Evolutionary conservation across 1,140 invertebrate species (phyloP), one percentile per base, ranked within the genome.

Genomic region (Ceratosolen solmsi): DNA sequence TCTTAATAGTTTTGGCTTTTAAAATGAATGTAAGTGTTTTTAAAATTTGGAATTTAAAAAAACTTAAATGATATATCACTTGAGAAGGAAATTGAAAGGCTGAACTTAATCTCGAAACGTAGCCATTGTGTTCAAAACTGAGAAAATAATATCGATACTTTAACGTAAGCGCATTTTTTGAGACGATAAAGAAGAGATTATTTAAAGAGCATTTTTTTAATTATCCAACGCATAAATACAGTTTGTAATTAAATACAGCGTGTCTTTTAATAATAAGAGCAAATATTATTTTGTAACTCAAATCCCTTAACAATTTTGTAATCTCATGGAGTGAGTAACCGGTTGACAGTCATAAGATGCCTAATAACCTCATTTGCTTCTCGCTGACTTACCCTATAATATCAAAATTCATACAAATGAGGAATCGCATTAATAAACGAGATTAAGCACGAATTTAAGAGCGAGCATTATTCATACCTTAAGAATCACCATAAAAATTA

Each of bases 401-500:
- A 60, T 74, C 79, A 75, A 76, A 75, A 33, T 70, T 76, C 72
- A 58, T 81, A 76, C 73, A 81, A 70, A 81, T 70, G 73, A 81
- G 80, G 73, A 81, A 76, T 76, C 60, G 63, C 73, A 74, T 80
- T 80, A 80, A 74, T 68, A 75, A 80, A 22, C 60, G 72, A 72
- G 79, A 80, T 74, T 74, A 72, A 27, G 68, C 51, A 13, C 8
- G 17, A 22, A 75, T 74, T 80, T 80, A 81, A 76, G 80, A 56
- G 22, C 58, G 60, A n/a, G 73, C 60, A 74, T 81, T 81, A 81
- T 76, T 81, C 80, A 81, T 49, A 60, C 36, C 25, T 60, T 71
- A 72, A 60, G 60, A 11, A 46, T 49, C 0, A 49, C 27, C n/a
- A 20, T 74, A 80, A 80, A 74, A 80, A 80, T 80, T 33, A 36